Evolutionary conservation across 2,797 vertebrate species (phyloP).

Genomic region (Malacoraja senta): DNA sequence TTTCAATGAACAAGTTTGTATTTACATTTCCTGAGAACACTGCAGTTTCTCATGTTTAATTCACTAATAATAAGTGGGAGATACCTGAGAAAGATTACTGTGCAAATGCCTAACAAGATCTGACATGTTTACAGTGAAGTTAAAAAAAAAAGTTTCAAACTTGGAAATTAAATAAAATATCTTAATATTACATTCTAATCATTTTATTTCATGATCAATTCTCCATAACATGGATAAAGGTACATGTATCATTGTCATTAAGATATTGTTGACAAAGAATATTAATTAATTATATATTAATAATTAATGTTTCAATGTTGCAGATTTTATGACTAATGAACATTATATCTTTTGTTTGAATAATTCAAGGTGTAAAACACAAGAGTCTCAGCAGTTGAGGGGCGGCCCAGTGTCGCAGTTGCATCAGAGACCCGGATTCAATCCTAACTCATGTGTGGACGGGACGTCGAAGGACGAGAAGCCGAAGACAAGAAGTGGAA

Average conservation of each 20-base stretch:
- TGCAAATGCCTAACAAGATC: background rate
- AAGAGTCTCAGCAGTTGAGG: too few relatives aligned
- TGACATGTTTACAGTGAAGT: background rate
- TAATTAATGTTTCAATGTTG: background rate
- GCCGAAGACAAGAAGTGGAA: too few relatives aligned
- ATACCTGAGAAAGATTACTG: background rate
- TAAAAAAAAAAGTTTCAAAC: too few relatives aligned
- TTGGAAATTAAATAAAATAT: background rate
- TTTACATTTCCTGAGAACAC: background rate
- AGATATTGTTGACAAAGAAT: background rate
- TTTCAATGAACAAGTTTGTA: background rate
- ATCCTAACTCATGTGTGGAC: too few relatives aligned
- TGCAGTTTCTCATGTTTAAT: slow-evolving; percentile 3
- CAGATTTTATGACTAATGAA: background rate
- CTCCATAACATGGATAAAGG: background rate
- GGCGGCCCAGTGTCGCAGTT: too few relatives aligned
- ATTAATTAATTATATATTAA: background rate
- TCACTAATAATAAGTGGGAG: background rate
- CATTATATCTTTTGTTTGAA: too few relatives aligned
- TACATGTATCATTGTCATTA: background rate
- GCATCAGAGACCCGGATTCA: too few relatives aligned
- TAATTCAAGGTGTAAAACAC: background rate
- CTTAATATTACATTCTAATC: background rate
- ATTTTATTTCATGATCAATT: background rate
- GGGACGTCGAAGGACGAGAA: too few relatives aligned